phyloP scores from a whole-genome alignment of 2,888 invertebrate species.

The Dasypogon diadema region DNA sequence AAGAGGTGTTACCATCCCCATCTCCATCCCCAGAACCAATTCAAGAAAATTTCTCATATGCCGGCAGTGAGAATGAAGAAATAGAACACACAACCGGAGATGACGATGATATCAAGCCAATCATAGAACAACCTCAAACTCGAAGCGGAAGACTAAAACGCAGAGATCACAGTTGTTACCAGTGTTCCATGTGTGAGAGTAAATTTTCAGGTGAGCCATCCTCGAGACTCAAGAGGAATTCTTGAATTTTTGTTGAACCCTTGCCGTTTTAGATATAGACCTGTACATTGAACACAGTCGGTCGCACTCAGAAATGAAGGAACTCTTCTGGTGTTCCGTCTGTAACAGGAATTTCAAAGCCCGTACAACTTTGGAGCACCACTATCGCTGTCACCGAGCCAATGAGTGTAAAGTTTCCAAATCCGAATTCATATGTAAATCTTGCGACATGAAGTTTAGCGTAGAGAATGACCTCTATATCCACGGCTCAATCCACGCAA shows the following conservation, averaged over 20 bases:
- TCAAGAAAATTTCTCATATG: background rate
- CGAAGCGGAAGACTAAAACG: conserved; percentile 18
- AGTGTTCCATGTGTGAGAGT: conserved; percentile 45
- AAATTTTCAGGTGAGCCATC: conserved; percentile 32
- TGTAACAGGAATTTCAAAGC: conserved; percentile 35
- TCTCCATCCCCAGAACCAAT: background rate
- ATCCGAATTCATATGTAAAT: conserved; percentile 63
- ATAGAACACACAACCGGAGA: no score
- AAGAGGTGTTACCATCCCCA: no score
- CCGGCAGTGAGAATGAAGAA: background rate
- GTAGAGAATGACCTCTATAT: conserved; percentile 70
- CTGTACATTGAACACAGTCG: conserved; percentile 19
- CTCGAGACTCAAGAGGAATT: no score
- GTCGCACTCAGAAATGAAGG: conserved; percentile 26
- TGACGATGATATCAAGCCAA: no score
- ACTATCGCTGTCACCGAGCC: conserved; percentile 43
- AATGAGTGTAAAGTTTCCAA: background rate
- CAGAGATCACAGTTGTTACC: background rate
- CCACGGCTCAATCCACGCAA: conserved; percentile 69
- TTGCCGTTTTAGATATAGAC: conserved; percentile 1
- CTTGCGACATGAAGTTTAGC: conserved; percentile 70
- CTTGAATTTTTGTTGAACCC: background rate
- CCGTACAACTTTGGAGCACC: conserved; percentile 38
- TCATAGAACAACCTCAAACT: no score
- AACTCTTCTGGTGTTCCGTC: conserved; percentile 1